Evolutionary conservation across 2,113 vertebrate genomes (phyloP).

Genomic region (Anhinga rufa): DNA sequence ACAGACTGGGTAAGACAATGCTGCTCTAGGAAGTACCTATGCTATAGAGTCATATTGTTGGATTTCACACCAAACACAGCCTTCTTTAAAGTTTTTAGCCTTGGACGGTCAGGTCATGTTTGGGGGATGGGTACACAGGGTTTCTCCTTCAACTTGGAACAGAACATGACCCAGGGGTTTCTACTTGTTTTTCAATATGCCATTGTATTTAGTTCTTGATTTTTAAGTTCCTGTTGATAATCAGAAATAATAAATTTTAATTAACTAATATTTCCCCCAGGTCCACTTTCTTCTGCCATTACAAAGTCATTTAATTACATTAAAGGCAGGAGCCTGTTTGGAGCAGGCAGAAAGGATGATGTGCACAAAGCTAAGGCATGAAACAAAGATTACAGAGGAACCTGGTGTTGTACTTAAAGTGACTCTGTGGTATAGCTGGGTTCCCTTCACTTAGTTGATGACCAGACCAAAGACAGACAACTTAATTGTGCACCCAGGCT

Average conservation of each 20-base stretch:
- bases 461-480: background rate
- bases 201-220: background rate
- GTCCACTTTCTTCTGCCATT: background rate
- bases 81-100: background rate
- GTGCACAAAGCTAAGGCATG: background rate
- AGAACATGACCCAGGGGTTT: background rate
- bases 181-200: background rate
- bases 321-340: background rate
- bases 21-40: slow-evolving; percentile 22
- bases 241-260: background rate
- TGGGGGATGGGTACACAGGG: background rate
- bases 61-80: background rate
- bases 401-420: background rate
- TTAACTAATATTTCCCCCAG: background rate
- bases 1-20: slow-evolving; percentile 53
- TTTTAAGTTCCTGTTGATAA: background rate
- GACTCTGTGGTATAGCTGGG: background rate
- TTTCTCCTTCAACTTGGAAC: background rate
- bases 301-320: background rate
- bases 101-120: accelerated
- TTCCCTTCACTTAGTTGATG: background rate
- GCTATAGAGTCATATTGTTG: background rate
- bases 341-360: background rate
- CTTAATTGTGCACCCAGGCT: background rate
- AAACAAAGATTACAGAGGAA: background rate